phyloP scores from a whole-genome alignment of 2,888 invertebrate genomes.

The Temnothorax unifasciatus region DNA sequence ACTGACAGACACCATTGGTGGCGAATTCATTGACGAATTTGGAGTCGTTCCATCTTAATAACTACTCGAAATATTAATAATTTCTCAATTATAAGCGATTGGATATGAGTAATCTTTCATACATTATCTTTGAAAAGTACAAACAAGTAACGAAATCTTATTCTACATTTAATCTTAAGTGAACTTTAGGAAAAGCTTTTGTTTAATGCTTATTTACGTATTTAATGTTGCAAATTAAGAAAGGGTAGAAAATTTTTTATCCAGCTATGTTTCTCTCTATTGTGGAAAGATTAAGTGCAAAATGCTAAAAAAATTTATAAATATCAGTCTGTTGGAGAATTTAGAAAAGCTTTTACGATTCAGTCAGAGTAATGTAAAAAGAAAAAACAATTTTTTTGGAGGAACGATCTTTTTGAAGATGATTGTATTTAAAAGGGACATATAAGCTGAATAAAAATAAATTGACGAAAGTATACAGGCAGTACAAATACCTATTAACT shows the following conservation, averaged over 20 bases:
- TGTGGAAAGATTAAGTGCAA: background rate
- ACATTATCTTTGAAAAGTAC: slow-evolving; percentile 14
- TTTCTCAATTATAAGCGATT: slow-evolving; percentile 30
- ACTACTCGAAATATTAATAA: slow-evolving; percentile 34
- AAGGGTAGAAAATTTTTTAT: background rate
- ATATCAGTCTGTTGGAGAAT: background rate
- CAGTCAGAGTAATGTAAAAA: background rate
- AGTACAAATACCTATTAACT: slow-evolving; percentile 12
- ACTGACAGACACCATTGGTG: slow-evolving; percentile 26
- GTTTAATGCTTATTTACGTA: background rate
- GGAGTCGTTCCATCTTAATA: slow-evolving; percentile 35
- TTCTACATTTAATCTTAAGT: slow-evolving; percentile 15
- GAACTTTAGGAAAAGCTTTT: slow-evolving; percentile 7
- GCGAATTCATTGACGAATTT: slow-evolving; percentile 31
- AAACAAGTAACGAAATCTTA: slow-evolving; percentile 30
- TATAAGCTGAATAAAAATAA: background rate
- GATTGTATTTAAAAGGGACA: background rate
- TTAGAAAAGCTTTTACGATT: background rate
- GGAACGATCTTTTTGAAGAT: background rate
- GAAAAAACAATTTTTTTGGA: background rate
- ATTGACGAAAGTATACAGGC: background rate
- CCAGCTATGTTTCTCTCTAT: background rate
- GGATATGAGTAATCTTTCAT: slow-evolving; percentile 21
- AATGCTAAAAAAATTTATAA: slow-evolving; percentile 2
- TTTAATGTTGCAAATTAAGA: slow-evolving; percentile 16